phyloP scores from a whole-genome alignment of 2,888 invertebrate genomes.

The Zaprionus bogoriensis region DNA sequence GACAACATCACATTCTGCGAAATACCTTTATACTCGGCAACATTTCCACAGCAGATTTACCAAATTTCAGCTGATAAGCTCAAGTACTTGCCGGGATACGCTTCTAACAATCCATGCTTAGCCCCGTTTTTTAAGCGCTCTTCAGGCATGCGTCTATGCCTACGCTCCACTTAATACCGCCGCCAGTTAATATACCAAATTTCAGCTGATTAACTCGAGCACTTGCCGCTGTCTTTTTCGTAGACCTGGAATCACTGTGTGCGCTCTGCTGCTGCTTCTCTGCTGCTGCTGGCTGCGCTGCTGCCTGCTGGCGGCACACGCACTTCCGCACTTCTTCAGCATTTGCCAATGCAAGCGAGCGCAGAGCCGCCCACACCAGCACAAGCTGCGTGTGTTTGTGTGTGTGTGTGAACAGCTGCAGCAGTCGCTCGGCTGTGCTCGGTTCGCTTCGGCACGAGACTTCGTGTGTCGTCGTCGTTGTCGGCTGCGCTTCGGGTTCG shows the following conservation, averaged over 20 bases:
- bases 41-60: neutral
- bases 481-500: conserved; percentile 51
- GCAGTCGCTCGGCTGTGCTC: neutral
- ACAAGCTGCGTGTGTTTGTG: neutral
- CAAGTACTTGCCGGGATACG: neutral
- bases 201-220: conserved; percentile 3
- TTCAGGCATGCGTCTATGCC: neutral
- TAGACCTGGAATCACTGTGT: no score
- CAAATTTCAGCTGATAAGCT: neutral
- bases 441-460: conserved; percentile 25
- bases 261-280: no score
- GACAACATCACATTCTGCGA: no score
- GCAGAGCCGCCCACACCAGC: neutral
- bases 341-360: neutral
- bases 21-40: neutral
- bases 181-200: conserved; percentile 2
- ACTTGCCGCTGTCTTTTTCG: no score
- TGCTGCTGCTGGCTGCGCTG: no score
- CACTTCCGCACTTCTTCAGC: conserved; percentile 33
- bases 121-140: neutral
- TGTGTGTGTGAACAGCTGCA: conserved; percentile 44
- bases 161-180: no score
- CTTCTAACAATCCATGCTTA: neutral
- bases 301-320: conserved; percentile 22
- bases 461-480: conserved; percentile 37